Percentiles rank a stretch among this genome's conserved stretches.
These are phyloP conservation scores for Anser cygnoides DNA, from an alignment of 2,113 vertebrate species.

Conservation along the genomic window DNA sequence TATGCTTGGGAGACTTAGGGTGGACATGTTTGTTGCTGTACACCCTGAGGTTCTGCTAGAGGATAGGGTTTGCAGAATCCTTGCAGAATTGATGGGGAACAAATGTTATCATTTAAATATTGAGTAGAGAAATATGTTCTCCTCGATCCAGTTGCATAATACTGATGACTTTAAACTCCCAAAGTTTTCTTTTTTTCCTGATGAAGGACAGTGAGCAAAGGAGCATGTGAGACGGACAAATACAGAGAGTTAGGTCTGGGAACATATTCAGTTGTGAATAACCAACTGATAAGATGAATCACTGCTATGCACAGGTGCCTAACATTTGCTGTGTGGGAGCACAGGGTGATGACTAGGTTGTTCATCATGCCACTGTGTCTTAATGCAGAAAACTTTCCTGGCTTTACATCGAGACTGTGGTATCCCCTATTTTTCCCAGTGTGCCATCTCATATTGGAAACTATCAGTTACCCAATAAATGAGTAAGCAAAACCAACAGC, in stretches of 20 bases:
- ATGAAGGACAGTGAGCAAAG: not conserved
- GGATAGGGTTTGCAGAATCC: not conserved
- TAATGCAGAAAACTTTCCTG: slow-evolving; percentile 14
- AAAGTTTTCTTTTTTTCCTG: not conserved
- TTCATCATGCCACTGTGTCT: slow-evolving; percentile 39
- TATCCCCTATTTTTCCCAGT: slow-evolving; percentile 20
- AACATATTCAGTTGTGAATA: slow-evolving; percentile 25
- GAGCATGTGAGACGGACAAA: not conserved
- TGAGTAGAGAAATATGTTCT: not conserved
- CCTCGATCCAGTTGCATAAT: not conserved
- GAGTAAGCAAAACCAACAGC: slow-evolving; percentile 29
- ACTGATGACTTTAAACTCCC: not conserved
- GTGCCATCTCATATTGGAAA: slow-evolving; percentile 16
- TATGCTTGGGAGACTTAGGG: not conserved
- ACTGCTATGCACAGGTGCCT: slow-evolving; percentile 55
- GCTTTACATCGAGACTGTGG: not conserved
- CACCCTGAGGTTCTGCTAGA: not conserved
- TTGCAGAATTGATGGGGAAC: fast-evolving
- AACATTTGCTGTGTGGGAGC: slow-evolving; percentile 62
- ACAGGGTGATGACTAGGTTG: slow-evolving; percentile 39
- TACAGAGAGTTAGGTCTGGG: not conserved
- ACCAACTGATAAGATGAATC: slow-evolving; percentile 44
- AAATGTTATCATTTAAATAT: not conserved
- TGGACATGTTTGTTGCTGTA: not conserved
- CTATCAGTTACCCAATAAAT: slow-evolving; percentile 10